Base-by-base conservation (phyloP, 2,888 invertebrate species). In the Pimpla rufipes region DNA sequence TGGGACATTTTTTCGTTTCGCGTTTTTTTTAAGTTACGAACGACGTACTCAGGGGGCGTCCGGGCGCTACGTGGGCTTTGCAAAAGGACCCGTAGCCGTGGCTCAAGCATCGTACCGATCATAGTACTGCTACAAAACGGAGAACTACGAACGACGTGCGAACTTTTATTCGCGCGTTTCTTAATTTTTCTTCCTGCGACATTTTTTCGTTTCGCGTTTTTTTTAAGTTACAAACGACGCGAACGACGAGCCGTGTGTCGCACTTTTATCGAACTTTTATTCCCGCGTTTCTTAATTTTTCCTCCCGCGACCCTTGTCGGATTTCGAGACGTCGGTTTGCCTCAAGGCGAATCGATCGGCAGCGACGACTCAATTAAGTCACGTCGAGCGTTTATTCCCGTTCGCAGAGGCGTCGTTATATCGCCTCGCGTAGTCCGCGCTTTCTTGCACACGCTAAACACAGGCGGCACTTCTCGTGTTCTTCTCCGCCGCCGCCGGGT, bases 391-490 rank as follows among this genome's bases (percentile, higher is more conserved):
- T 66, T n/a, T 73, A 68, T 50, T 59, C 59, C 55, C 68, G 62
- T 57, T 77, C 57, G 45, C n/a, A n/a, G n/a, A 47, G 68, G 55
- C 62, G 77, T 80, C 83, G 73, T n/a, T n/a, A 79, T 77, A 73
- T 77, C 80, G 52, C 76, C 45, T 42, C 42, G 6, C 37, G 18
- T 16, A 10, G 16, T 62, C 62, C 71, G 81, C 37, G 45, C 62
- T 78, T 50, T 62, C 66, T 57, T 62, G n/a, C 42, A 29, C 45
- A 45, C 55, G 8, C 21, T 8, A 50, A 52, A 2, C 68, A n/a
- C n/a, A n/a, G n/a, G 29, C 68, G 37, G 21, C 37, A 13, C 57
- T 40, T 23, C 21, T 29, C 5, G 29, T 5, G 21, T 35, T 52
- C 64, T 35, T 40, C 40, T 42, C 52, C 66, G 70, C 52, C 70